Percentiles rank a stretch among this genome's conserved stretches.
Conservation (phyloP, 2,113 vertebrate genomes). For the Oryzias melastigma region DNA sequence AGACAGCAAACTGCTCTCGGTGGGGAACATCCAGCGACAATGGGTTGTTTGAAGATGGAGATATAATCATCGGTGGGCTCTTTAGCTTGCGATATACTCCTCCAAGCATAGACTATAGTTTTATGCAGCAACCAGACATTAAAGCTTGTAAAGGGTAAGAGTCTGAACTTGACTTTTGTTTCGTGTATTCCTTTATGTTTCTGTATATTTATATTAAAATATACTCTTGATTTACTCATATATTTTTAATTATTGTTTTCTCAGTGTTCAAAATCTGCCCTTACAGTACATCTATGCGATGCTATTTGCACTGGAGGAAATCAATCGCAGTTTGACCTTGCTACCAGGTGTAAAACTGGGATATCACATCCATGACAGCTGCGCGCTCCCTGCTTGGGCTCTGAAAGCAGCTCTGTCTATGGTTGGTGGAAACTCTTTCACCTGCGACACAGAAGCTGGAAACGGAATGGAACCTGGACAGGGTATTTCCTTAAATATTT, state of each 20-base stretch:
- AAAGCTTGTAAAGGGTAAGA: slow-evolving; percentile 66
- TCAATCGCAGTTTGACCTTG: slow-evolving; percentile 66
- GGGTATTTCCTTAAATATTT: not conserved
- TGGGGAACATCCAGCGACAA: slow-evolving; percentile 24
- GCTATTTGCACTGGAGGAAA: slow-evolving; percentile 79
- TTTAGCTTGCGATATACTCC: slow-evolving; percentile 61
- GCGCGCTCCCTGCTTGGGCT: slow-evolving; percentile 55
- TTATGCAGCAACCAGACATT: slow-evolving; percentile 41
- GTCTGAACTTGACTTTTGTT: not conserved
- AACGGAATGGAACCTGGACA: not conserved
- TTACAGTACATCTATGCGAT: slow-evolving; percentile 70
- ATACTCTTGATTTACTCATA: not conserved
- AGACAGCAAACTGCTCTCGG: slow-evolving; percentile 48
- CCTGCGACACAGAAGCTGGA: slow-evolving; percentile 38
- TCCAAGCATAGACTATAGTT: slow-evolving; percentile 39
- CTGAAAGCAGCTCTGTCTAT: slow-evolving; percentile 58
- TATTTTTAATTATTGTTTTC: not conserved
- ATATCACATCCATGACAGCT: slow-evolving; percentile 73
- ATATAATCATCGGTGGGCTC: slow-evolving; percentile 72
- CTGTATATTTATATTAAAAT: no score
- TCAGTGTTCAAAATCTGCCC: slow-evolving; percentile 65
- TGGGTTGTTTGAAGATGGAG: slow-evolving; percentile 72
- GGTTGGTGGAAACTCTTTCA: slow-evolving; percentile 58
- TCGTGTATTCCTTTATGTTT: not conserved
- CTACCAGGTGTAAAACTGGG: slow-evolving; percentile 74